Percentiles rank a stretch among this genome's conserved stretches.
Conservation (phyloP, 1,140 invertebrate genomes). For the Eriocheir sinensis region DNA sequence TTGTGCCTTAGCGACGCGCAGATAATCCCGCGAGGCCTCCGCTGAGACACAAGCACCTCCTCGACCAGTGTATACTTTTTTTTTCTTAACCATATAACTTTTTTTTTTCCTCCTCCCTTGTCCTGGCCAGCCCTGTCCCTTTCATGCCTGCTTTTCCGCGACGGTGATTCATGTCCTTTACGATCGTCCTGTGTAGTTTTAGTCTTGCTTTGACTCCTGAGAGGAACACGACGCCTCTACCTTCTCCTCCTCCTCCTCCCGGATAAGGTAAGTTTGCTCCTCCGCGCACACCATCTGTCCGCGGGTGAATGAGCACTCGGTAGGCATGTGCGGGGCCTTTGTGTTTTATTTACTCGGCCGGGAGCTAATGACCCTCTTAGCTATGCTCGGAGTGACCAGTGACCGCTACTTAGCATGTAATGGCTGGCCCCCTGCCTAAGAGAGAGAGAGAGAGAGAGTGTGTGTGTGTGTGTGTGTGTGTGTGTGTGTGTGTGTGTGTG, state of each 20-base stretch:
- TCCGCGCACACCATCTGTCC: background rate
- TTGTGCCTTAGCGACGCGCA: slow-evolving; percentile 48
- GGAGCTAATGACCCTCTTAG: slow-evolving; percentile 45
- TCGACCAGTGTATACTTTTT: slow-evolving; percentile 58
- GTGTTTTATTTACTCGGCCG: slow-evolving; percentile 55
- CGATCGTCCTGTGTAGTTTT: slow-evolving; percentile 56
- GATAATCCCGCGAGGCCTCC: slow-evolving; percentile 50
- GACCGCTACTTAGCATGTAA: slow-evolving; percentile 60
- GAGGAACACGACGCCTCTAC: background rate
- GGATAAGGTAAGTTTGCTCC: background rate
- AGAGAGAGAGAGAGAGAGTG: background rate
- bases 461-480: slow-evolving; percentile 1
- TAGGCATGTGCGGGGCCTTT: background rate
- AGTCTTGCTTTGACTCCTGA: slow-evolving; percentile 36
- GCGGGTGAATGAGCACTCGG: background rate
- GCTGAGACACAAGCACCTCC: background rate
- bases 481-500: slow-evolving; percentile 16
- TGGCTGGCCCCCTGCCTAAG: no score
- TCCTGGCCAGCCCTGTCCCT: slow-evolving; percentile 61
- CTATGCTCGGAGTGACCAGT: slow-evolving; percentile 57
- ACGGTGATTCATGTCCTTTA: slow-evolving; percentile 52
- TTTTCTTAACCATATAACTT: slow-evolving; percentile 19
- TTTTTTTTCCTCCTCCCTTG: slow-evolving; percentile 25
- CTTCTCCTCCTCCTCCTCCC: background rate
- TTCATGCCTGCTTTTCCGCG: slow-evolving; percentile 43